Evolutionary conservation across 2,888 invertebrate genomes (phyloP).

Genomic region (Lysandra coridon): DNA sequence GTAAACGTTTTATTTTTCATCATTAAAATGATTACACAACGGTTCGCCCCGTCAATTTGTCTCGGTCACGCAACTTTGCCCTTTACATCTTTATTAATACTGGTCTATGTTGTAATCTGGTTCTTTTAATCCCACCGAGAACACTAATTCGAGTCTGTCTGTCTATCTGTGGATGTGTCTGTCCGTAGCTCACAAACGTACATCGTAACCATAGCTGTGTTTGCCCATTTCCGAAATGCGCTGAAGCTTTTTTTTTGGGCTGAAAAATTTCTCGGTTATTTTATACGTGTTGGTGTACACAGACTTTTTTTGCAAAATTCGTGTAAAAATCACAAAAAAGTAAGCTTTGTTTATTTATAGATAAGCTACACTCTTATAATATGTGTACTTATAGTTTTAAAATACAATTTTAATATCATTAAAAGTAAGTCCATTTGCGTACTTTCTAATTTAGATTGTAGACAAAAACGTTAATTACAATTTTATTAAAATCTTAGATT

Average conservation of each 20-base stretch:
- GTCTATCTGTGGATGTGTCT: not conserved
- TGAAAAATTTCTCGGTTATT: too few relatives aligned
- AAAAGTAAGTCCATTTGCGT: too few relatives aligned
- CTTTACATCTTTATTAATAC: not conserved
- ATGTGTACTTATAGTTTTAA: too few relatives aligned
- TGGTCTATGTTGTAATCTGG: not conserved
- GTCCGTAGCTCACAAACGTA: not conserved
- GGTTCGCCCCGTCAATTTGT: not conserved
- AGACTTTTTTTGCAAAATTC: too few relatives aligned
- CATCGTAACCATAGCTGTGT: too few relatives aligned
- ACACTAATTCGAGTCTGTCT: not conserved
- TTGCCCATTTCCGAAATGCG: too few relatives aligned
- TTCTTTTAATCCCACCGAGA: not conserved
- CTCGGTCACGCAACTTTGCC: not conserved
- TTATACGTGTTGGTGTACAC: too few relatives aligned
- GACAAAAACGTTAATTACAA: not conserved
- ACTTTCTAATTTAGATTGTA: not conserved
- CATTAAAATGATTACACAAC: not conserved
- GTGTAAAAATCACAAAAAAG: too few relatives aligned
- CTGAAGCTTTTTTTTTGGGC: too few relatives aligned
- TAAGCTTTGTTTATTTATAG: too few relatives aligned
- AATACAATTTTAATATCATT: too few relatives aligned
- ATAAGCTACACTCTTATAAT: too few relatives aligned
- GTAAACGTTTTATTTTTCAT: not conserved
- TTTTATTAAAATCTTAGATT: not conserved